Conservation (phyloP, 2,113 vertebrate species). For the Peromyscus californicus region DNA sequence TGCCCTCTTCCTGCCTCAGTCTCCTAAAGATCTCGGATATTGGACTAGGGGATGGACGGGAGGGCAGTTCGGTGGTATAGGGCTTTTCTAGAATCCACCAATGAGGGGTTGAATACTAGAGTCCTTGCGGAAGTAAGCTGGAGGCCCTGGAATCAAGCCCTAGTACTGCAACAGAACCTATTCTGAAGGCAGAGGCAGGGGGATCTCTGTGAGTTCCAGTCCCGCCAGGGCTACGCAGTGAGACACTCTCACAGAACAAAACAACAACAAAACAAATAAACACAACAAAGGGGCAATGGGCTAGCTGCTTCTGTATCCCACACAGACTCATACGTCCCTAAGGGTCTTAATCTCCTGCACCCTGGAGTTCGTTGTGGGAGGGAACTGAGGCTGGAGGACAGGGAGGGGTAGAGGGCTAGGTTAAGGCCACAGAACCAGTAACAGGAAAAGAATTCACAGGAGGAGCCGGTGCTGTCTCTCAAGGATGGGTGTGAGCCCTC, state of each 20-base stretch:
- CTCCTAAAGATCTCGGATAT: neutral
- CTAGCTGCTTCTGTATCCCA: neutral
- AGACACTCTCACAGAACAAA: neutral
- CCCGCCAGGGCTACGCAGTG: neutral
- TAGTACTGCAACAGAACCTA: neutral
- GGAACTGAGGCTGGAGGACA: neutral
- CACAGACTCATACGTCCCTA: neutral
- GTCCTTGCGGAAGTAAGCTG: neutral
- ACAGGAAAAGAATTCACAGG: neutral
- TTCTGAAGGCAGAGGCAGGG: neutral
- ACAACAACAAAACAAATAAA: neutral
- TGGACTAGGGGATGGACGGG: neutral
- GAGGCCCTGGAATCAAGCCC: neutral
- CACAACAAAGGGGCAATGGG: neutral
- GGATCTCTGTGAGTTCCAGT: neutral
- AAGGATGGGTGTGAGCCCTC: neutral
- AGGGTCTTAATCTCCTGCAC: neutral
- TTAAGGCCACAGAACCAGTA: neutral
- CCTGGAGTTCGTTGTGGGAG: neutral
- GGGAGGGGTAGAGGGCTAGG: rapidly evolving
- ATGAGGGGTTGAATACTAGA: neutral
- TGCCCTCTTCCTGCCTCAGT: neutral
- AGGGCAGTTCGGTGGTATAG: neutral
- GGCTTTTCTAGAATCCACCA: neutral
- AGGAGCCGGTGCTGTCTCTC: neutral